A percentile compares a stretch with the other conserved stretches of the same genome.
Conservation (phyloP, 1,140 invertebrate species). For the Bactericera cockerelli region DNA sequence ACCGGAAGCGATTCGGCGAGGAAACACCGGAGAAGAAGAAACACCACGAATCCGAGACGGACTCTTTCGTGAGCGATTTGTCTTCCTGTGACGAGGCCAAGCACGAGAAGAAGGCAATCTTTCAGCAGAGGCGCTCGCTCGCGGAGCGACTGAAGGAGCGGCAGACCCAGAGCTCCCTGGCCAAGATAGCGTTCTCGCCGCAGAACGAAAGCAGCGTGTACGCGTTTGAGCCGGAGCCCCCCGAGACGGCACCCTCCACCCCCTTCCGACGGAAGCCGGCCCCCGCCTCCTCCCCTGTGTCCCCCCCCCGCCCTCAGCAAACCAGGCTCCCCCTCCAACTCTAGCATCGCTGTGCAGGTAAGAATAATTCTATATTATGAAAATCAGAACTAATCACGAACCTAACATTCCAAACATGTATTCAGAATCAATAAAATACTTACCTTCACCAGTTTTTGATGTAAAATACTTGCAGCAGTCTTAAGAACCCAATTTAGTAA, state of each 20-base stretch:
- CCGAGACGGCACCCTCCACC: constrained; percentile 30
- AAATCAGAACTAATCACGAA: neutral
- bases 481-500: no score
- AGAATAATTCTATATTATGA: constrained; percentile 32
- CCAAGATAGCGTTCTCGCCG: constrained; percentile 44
- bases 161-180: constrained; percentile 29
- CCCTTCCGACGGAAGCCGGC: constrained; percentile 35
- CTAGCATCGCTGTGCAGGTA: constrained; percentile 42
- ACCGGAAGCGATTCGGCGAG: neutral
- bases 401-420: neutral
- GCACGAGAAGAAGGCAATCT: constrained; percentile 29
- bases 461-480: no score
- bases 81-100: neutral
- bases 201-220: constrained; percentile 54
- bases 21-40: constrained; percentile 8
- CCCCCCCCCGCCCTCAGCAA: constrained; percentile 15
- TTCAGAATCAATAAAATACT: no score
- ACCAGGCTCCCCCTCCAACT: constrained; percentile 25
- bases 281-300: constrained; percentile 11
- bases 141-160: constrained; percentile 17
- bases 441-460: no score
- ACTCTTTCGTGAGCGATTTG: neutral
- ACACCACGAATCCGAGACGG: constrained; percentile 4
- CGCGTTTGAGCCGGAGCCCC: constrained; percentile 44
- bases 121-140: constrained; percentile 28